Base-by-base conservation (phyloP, 1,140 invertebrate species). In the Drosophila guanche region DNA sequence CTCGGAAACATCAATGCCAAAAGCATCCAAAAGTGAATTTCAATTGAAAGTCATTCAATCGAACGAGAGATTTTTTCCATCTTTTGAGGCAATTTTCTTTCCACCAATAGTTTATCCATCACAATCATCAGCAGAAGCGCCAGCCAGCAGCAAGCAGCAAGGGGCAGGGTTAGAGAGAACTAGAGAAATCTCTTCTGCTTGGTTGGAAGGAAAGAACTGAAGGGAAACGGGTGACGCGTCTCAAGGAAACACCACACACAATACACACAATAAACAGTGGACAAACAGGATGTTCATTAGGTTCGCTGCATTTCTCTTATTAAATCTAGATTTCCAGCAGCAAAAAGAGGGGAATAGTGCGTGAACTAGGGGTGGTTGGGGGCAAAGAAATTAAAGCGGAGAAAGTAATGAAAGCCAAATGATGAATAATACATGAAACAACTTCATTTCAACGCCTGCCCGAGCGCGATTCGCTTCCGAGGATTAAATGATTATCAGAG, bases 371-470 rank as follows among this genome's bases (percentile, higher is more conserved):
- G 33, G 10, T 33, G 33, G 10, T 0, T 12, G 43, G 40, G 37
- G 51, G 43, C n/a, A 72, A 41, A 29, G 54, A 61, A 68, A 77
- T 56, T 56, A 83, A 68, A 73, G 37, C 46, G 40, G 50, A 42
- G 66, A 77, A 75, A 68, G 56, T 40, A 63, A 69, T 61, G 66
- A 70, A 58, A 42, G 45, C 66, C 53, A 63, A 55, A 50, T 55
- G 47, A 89, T 88, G 83, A 88, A 88, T 88, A 89, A 88, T 76
- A 67, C 79, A 88, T 88, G 84, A 88, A 76, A 74, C 58, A 76
- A 61, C 63, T 88, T 80, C 23, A 57, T 61, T 27, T 53, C 66
- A 56, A 69, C 63, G 63, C 51, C 66, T 66, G 43, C 33, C 33
- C 33, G 10, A 3, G 29, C 3, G 29, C 63, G 62, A 37, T 37